These are phyloP conservation scores for Mesochorus sp. DNA, from an alignment of 2,888 invertebrate species.

Conservation along the genomic window DNA sequence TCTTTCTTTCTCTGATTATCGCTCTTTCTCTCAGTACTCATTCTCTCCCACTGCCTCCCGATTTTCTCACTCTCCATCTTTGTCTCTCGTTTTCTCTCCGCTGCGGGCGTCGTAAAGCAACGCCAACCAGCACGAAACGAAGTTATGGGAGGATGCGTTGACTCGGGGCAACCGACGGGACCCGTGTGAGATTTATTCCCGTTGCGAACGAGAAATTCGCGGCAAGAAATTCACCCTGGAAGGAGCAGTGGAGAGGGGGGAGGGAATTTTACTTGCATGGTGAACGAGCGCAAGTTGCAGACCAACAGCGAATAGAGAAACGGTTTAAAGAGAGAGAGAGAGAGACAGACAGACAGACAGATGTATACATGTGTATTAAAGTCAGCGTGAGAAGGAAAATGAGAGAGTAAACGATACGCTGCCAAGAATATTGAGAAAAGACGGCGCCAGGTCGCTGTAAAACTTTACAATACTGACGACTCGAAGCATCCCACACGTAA, in stretches of 20 bases:
- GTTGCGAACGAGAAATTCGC: conserved; percentile 58
- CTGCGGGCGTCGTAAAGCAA: conserved; percentile 66
- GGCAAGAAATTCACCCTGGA: conserved; percentile 36
- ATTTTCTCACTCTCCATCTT: background rate
- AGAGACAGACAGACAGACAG: background rate
- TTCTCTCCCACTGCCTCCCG: background rate
- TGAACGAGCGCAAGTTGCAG: conserved; percentile 25
- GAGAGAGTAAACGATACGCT: conserved; percentile 18
- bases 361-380: background rate
- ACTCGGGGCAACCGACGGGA: conserved; percentile 35
- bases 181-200: conserved; percentile 56
- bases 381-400: conserved; percentile 12
- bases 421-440: conserved; percentile 38
- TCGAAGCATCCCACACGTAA: conserved; percentile 4
- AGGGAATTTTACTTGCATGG: conserved; percentile 40
- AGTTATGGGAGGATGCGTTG: conserved; percentile 64
- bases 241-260: no score
- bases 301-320: background rate
- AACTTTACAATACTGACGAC: conserved; percentile 28
- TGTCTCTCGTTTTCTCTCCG: conserved; percentile 15
- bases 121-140: conserved; percentile 43
- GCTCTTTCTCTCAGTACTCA: background rate
- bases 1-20: background rate
- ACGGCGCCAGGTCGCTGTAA: conserved; percentile 44
- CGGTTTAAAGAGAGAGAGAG: background rate